These are phyloP conservation scores for Lanius ludovicianus DNA, from an alignment of 2,113 vertebrate genomes.

Conservation along the genomic window DNA sequence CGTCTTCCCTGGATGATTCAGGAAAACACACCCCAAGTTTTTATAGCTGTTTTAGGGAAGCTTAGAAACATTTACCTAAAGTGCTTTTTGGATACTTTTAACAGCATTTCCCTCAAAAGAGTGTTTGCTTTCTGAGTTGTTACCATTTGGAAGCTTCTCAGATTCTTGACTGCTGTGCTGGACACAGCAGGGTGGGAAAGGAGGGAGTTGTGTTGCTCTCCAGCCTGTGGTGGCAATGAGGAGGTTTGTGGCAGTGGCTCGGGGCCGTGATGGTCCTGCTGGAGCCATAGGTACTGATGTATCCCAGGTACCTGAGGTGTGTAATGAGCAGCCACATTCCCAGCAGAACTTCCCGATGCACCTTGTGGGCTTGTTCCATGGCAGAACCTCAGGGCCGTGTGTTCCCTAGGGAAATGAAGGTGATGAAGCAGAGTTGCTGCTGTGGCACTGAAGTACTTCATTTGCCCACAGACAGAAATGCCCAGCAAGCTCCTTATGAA, in stretches of 20 bases:
- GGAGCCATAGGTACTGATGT: neutral
- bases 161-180: neutral
- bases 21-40: neutral
- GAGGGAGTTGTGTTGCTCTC: neutral
- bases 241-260: neutral
- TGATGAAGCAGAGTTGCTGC: neutral
- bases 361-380: neutral
- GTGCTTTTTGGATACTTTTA: neutral
- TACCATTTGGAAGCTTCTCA: neutral
- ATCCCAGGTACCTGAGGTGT: neutral
- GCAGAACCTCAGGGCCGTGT: neutral
- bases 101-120: neutral
- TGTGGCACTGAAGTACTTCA: neutral
- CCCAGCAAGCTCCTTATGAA: neutral
- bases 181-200: neutral
- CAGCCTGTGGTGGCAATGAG: neutral
- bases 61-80: neutral
- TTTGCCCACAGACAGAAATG: neutral
- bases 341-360: neutral
- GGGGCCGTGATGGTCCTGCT: rapidly evolving
- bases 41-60: neutral
- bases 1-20: neutral
- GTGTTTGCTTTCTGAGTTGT: neutral
- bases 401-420: neutral
- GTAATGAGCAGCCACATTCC: rapidly evolving